Evolutionary conservation across 1,140 invertebrate species (phyloP).

Genomic region (Caerostris extrusa): DNA sequence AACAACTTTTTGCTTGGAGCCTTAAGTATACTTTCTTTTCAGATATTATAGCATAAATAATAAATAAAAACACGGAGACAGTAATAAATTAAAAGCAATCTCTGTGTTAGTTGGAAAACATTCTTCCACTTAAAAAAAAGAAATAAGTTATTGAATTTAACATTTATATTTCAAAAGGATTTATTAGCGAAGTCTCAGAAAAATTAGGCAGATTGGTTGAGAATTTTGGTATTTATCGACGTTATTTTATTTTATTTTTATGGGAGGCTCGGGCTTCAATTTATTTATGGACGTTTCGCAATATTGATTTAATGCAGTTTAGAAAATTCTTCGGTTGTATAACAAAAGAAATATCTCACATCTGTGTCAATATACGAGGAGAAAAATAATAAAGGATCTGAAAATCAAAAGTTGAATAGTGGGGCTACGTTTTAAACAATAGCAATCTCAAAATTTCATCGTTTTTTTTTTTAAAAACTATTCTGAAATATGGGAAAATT

Average conservation of each 20-base stretch:
- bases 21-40: neutral
- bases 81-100: neutral
- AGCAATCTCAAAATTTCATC: neutral
- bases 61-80: neutral
- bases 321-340: neutral
- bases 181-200: neutral
- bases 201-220: neutral
- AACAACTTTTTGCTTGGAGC: no score
- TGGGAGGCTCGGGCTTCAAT: neutral
- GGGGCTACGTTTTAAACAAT: neutral
- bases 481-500: no score
- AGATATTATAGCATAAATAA: neutral
- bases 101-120: neutral
- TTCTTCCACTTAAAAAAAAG: neutral
- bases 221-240: neutral
- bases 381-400: neutral
- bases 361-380: neutral
- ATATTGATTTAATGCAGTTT: neutral
- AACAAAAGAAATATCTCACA: neutral
- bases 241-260: neutral
- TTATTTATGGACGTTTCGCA: neutral
- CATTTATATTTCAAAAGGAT: neutral
- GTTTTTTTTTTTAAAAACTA: no score
- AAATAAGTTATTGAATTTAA: slow-evolving; percentile 1
- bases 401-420: neutral